These are phyloP conservation scores for Zophobas atratus DNA, from an alignment of 1,140 invertebrate genomes.

Conservation along the genomic window DNA sequence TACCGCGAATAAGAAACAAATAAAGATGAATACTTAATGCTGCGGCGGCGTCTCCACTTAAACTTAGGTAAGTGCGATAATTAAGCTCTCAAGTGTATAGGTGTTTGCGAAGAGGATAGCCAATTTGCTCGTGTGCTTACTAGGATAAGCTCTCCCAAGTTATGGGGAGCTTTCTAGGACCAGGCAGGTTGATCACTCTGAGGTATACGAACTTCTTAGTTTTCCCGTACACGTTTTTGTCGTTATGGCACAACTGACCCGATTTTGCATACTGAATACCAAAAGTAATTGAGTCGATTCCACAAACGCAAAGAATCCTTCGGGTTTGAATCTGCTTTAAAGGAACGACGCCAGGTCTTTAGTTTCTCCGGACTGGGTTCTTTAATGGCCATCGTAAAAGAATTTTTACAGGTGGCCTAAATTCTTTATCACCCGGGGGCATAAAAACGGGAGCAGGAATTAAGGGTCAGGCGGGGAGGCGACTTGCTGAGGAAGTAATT, in stretches of 20 bases:
- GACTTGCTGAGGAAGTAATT: no score
- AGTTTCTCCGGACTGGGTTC: neutral
- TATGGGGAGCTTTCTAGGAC: constrained; percentile 24
- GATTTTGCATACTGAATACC: constrained; percentile 44
- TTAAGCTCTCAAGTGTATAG: constrained; percentile 45
- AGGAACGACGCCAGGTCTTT: constrained; percentile 4
- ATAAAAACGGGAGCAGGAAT: neutral
- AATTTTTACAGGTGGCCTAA: constrained; percentile 17
- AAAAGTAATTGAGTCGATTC: constrained; percentile 36
- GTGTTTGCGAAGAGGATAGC: constrained; percentile 37
- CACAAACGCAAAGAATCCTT: constrained; percentile 7
- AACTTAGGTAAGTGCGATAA: constrained; percentile 34
- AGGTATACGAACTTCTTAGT: constrained; percentile 27
- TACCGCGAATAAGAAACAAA: constrained; percentile 4
- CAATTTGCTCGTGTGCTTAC: constrained; percentile 40
- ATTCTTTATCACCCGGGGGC: constrained; percentile 2
- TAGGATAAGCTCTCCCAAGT: constrained; percentile 45
- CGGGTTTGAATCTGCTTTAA: constrained; percentile 6
- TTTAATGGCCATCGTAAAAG: constrained; percentile 14
- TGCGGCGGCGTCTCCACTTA: constrained; percentile 8
- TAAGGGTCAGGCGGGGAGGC: neutral
- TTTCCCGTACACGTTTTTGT: constrained; percentile 36
- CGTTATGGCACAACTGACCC: constrained; percentile 32
- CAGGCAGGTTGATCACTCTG: constrained; percentile 34
- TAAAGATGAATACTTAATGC: constrained; percentile 18